Base-by-base conservation (phyloP, 1,140 invertebrate species). In the Batillaria attramentaria region DNA sequence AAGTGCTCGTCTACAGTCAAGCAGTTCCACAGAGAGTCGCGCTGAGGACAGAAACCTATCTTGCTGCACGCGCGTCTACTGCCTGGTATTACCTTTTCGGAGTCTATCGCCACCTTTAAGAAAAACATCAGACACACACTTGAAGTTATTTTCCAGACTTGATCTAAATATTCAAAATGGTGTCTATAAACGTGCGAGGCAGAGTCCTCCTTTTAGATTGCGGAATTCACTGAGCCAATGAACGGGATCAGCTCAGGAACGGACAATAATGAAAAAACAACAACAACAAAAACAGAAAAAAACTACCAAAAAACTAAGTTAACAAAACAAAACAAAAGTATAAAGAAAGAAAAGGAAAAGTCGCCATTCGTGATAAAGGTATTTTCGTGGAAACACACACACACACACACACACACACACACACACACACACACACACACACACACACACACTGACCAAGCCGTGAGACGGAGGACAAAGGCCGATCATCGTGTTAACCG, bases 401-500 rank as follows among this genome's bases (percentile, higher is more conserved):
- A n/a, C n/a, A n/a, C n/a, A n/a, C n/a, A n/a, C n/a, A n/a, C n/a
- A n/a, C n/a, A 20, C 3, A 24, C 33, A 24, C 57, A 60, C 4
- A 24, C 24, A 62, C 8, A 3, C 57, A n/a, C 1, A 10, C 57
- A 31, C 10, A 1, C 6, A 31, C 10, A 62, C 13, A 24, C 2
- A 68, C 65, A 0, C 37, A 2, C 65, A 13, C 37, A 68, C 6
- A 35, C 70, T 75, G 18, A 95, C 94, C 81, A 93, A 92, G 65
- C 96, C 96, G 78, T 92, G 92, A 5, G 94, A 95, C 2, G 95
- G 93, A 5, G 92, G 92, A 87, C 95, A 94, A 87, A 97, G 95
- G 0, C 95, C 95, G 28, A 94, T 96, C 60, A 97, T 95, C 77
- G 96, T 95, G 88, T 94, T 95, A 93, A 97, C 94, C 1, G 95